A percentile compares a stretch with the other conserved stretches of the same genome.
These are phyloP conservation scores for Drosophila pectinifera DNA, from an alignment of 1,140 invertebrate genomes.

Conservation along the genomic window DNA sequence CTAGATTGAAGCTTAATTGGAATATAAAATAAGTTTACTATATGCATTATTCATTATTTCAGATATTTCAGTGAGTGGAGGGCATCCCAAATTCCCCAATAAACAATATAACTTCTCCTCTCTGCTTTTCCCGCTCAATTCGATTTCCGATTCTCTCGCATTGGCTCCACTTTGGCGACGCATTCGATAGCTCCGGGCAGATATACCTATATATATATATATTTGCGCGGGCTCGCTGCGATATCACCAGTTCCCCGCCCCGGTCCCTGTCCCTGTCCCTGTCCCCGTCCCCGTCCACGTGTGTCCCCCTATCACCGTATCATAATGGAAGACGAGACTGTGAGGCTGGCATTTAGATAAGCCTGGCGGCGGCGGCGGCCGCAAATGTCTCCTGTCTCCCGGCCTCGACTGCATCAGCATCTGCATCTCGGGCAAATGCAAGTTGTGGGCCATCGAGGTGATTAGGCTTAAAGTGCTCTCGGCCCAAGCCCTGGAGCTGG, in stretches of 20 bases:
- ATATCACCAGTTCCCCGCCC: constrained; percentile 15
- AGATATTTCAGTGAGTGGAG: too few species aligned
- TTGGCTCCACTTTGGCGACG: constrained; percentile 72
- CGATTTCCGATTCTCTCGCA: constrained; percentile 14
- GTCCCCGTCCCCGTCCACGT: constrained; percentile 53
- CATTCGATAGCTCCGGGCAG: constrained; percentile 61
- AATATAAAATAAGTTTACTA: background rate
- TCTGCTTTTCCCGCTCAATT: constrained; percentile 13
- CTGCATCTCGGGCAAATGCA: constrained; percentile 37
- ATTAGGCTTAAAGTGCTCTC: constrained; percentile 76
- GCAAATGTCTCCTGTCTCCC: constrained; percentile 33
- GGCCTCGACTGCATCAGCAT: constrained; percentile 31
- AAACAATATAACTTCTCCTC: background rate
- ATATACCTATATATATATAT: constrained; percentile 40
- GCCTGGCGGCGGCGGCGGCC: constrained; percentile 44
- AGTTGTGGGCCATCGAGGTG: constrained; percentile 72
- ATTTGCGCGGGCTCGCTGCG: constrained; percentile 26
- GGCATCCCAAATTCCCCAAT: constrained; percentile 5
- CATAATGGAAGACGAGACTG: constrained; percentile 85
- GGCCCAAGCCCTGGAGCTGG: constrained; percentile 1
- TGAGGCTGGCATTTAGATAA: constrained; percentile 85
- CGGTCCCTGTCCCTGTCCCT: constrained; percentile 1
- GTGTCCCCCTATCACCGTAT: constrained; percentile 78
- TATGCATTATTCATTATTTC: too few species aligned
- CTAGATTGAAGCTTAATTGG: too few species aligned